Evolutionary conservation across 2,888 invertebrate species (phyloP).

Genomic region (Campoplex nolae): DNA sequence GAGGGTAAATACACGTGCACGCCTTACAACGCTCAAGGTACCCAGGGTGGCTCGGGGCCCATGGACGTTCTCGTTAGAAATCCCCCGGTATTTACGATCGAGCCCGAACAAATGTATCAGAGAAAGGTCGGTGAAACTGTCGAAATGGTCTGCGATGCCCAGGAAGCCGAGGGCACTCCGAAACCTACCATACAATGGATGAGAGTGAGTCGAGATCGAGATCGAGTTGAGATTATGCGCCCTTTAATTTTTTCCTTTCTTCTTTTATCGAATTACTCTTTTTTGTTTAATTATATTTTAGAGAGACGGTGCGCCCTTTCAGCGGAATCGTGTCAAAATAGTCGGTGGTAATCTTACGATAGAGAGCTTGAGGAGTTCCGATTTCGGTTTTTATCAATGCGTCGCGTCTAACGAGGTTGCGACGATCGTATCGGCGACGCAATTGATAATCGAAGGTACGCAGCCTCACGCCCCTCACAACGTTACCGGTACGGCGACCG

Average conservation of each 20-base stretch:
- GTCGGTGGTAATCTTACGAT: constrained; percentile 96
- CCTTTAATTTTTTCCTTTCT: not conserved
- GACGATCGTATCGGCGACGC: constrained; percentile 95
- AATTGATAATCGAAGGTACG: constrained; percentile 96
- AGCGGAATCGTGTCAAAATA: constrained; percentile 91
- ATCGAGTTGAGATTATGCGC: not conserved
- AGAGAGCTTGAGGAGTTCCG: constrained; percentile 93
- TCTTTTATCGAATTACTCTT: not conserved
- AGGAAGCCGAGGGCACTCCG: constrained; percentile 96
- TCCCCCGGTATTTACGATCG: constrained; percentile 95
- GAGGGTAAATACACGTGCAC: constrained; percentile 98
- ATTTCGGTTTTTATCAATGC: constrained; percentile 98
- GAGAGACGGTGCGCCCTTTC: constrained; percentile 88
- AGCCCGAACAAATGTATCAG: constrained; percentile 96
- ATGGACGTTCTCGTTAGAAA: constrained; percentile 94
- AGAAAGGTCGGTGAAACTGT: constrained; percentile 95
- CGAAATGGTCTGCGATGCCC: constrained; percentile 97
- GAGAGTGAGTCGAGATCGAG: constrained; percentile 85
- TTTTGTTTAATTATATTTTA: constrained; percentile 52
- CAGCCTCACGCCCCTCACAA: constrained; percentile 99
- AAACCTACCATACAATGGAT: constrained; percentile 96
- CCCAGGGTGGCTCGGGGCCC: constrained; percentile 94
- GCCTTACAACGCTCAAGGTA: constrained; percentile 97
- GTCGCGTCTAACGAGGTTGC: constrained; percentile 98
- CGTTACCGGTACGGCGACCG: constrained; percentile 94